A percentile compares a stretch with the other conserved stretches of the same genome.
These are phyloP conservation scores for Sebastes schlegelii DNA, from an alignment of 2,113 vertebrate species.

Conservation along the genomic window DNA sequence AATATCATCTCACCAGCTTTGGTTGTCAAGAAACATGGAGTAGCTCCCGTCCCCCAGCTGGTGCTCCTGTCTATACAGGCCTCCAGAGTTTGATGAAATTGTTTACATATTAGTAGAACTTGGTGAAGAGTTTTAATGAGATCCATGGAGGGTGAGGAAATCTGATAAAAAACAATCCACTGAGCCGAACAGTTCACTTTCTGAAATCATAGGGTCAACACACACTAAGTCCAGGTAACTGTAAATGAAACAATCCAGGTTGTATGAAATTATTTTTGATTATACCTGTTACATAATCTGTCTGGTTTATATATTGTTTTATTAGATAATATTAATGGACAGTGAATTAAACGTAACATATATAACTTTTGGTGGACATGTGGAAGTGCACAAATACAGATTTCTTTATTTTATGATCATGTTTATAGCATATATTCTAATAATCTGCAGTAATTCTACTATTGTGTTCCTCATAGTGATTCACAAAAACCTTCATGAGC, in stretches of 20 bases:
- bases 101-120: not conserved
- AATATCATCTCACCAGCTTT: no score
- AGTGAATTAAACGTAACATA: not conserved
- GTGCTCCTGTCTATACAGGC: no score
- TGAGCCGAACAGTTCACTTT: not conserved
- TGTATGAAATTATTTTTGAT: no score
- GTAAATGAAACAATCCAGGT: no score
- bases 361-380: not conserved
- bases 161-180: not conserved
- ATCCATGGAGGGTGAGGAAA: not conserved
- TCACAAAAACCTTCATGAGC: conserved; percentile 16
- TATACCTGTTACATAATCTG: no score
- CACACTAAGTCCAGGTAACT: no score
- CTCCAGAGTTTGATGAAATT: no score
- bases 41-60: no score
- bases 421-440: not conserved
- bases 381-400: not conserved
- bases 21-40: no score
- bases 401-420: conserved; percentile 5
- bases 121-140: not conserved
- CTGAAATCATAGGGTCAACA: not conserved
- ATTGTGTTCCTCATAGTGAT: conserved; percentile 13
- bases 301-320: no score
- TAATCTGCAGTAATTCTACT: conserved; percentile 8
- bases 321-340: not conserved